Conservation (phyloP, 2,888 invertebrate genomes). For the Drosophila peninsularis region DNA sequence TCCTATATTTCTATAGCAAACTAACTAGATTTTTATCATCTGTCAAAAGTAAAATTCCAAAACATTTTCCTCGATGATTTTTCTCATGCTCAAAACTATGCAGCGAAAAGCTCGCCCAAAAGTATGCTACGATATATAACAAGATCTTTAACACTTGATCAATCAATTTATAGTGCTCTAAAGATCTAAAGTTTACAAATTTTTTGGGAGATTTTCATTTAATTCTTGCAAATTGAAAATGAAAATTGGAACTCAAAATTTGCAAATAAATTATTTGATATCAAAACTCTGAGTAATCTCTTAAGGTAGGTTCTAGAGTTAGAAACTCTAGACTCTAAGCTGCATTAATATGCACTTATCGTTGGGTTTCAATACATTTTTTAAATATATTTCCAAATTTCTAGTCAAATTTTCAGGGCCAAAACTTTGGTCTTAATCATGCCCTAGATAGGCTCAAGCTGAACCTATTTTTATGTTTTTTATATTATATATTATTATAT, state of each 20-base stretch:
- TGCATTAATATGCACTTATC: too few species aligned
- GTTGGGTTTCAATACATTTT: too few species aligned
- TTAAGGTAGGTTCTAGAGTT: too few species aligned
- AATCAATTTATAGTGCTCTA: neutral
- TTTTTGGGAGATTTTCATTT: neutral
- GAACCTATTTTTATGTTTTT: neutral
- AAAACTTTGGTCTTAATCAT: too few species aligned
- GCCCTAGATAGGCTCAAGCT: neutral
- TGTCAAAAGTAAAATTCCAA: neutral
- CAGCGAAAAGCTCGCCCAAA: constrained; percentile 11
- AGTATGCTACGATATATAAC: constrained; percentile 16
- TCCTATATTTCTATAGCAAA: too few species aligned
- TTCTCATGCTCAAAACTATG: constrained; percentile 9
- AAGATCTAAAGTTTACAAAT: neutral
- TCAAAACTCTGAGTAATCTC: too few species aligned
- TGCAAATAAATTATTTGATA: too few species aligned
- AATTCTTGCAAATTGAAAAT: too few species aligned
- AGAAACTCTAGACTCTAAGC: too few species aligned
- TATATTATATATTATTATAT: neutral
- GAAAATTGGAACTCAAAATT: too few species aligned
- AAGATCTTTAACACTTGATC: neutral
- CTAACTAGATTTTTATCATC: neutral
- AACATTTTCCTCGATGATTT: neutral
- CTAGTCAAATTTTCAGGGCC: too few species aligned
- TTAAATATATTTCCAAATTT: too few species aligned